Evolutionary conservation across 1,140 invertebrate genomes (phyloP), one percentile per base, ranked within the genome.

Genomic region (Campodea augens): DNA sequence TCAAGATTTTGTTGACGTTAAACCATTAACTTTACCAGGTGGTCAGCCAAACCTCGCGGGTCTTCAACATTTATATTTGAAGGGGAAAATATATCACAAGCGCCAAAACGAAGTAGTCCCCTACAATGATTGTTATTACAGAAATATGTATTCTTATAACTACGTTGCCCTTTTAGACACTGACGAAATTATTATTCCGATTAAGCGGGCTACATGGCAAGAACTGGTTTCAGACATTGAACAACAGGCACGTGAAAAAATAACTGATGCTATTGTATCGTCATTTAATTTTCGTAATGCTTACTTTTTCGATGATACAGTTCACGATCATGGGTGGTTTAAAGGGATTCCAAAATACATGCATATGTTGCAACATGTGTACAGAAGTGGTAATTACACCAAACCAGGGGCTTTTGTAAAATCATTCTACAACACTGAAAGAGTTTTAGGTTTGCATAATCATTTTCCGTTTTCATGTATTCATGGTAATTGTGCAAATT

Each of bases 271-370:
- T 47, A 61, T 69, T 46, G 65, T 66, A 32, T 71, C 75, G 1
- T 74, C 75, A 19, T 70, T 77, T 50, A 65, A 73, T 3, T 70
- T 74, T 21, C 64, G 66, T 53, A 79, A 80, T 55, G 73, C 70
- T 10, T 79, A 76, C 50, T 75, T 76, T 55, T 75, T 75, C 45
- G 55, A 59, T 0, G 54, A 62, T 47, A 48, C 62, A n/a, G 53
- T 42, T 7, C 45, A 57, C 41, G 36, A 48, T 20, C 25, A 7
- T 5, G 32, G 44, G 42, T 19, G 29, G 5, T 3, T 22, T 41
- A 15, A 15, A 19, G n/a, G 42, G 24, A 25, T 55, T 5, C 53
- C 56, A 24, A 29, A 27, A n/a, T 52, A 52, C 25, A 39, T 58
- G 2, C 50, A 57, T 40, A 56, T 61, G 45, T 40, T 61, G 7